These are phyloP conservation scores for Australoheros scitulus DNA, from an alignment of 2,113 vertebrate species.

Conservation along the genomic window DNA sequence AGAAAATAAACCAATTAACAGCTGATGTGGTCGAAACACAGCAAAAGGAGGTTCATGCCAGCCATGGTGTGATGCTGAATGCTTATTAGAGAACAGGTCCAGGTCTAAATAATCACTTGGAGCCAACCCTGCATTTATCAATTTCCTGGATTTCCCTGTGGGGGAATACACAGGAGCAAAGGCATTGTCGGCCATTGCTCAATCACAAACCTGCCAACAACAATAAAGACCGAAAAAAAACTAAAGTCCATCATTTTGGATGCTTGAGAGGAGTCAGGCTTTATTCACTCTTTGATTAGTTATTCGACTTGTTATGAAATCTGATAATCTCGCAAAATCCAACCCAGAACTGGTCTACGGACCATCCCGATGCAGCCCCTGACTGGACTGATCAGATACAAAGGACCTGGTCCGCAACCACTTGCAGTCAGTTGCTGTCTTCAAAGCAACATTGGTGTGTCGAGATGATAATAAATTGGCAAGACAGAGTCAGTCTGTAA, in stretches of 20 bases:
- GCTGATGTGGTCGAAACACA: slow-evolving; percentile 27
- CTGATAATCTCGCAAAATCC: not conserved
- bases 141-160: not conserved
- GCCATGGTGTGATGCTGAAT: slow-evolving; percentile 54
- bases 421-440: not conserved
- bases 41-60: slow-evolving; percentile 25
- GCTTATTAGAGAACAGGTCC: slow-evolving; percentile 55
- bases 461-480: not conserved
- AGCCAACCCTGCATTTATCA: slow-evolving; percentile 8
- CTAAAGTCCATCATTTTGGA: not conserved
- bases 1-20: slow-evolving; percentile 70
- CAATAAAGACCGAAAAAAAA: not conserved
- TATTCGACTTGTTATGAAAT: not conserved
- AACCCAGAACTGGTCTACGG: not conserved
- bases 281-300: not conserved
- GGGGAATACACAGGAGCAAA: not conserved
- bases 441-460: not conserved
- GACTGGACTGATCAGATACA: no score
- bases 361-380: not conserved
- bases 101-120: slow-evolving; percentile 55
- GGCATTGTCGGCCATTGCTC: not conserved
- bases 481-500: no score
- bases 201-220: not conserved
- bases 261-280: not conserved
- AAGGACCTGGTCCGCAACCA: not conserved